Evolutionary conservation across 1,140 invertebrate species (phyloP), one percentile per base, ranked within the genome.

Genomic region (Sminthurides bifidus): DNA sequence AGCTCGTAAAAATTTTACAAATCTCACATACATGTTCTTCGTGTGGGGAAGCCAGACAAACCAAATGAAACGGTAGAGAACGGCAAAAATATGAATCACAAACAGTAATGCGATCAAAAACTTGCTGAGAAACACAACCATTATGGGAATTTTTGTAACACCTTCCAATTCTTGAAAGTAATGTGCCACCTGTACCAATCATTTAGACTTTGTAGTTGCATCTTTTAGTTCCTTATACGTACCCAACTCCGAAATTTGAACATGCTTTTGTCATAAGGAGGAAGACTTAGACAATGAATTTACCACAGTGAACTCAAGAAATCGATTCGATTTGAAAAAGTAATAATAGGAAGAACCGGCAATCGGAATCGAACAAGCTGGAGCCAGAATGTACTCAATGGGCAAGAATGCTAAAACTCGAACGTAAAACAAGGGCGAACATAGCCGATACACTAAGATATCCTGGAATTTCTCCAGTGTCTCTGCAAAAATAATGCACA

Each of bases 391-490:
- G 30, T 61, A 64, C 43, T 64, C 62, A 24, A 58, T 23, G 0
- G 62, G 62, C 8, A 64, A 8, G 15, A 58, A 59, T 8, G 59
- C 48, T 38, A 64, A 52, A 6, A 64, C 41, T 10, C 53, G 30
- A n/a, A 61, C 8, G 35, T 64, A 61, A 14, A 56, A 55, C 2
- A 0, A 17, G 0, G 46, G 1, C 1, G 48, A 26, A n/a, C 38
- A 52, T 3, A 56, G 8, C 3, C 53, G 37, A 35, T 61, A 61
- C 0, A 14, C 1, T 29, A 61, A 21, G 19, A 64, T 61, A 10
- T 64, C 59, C 27, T 44, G 54, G 3, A 44, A 6, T n/a, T n/a
- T 43, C 38, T 64, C 62, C 27, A 64, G 48, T 2, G 56, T 60
- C 48, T 46, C 62, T 64, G 33, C 27, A 38, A 38, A 31, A 31